A percentile compares a stretch with the other conserved stretches of the same genome.
Evolutionary conservation across 2,113 vertebrate genomes (phyloP).

Genomic region (Gallinago media): DNA sequence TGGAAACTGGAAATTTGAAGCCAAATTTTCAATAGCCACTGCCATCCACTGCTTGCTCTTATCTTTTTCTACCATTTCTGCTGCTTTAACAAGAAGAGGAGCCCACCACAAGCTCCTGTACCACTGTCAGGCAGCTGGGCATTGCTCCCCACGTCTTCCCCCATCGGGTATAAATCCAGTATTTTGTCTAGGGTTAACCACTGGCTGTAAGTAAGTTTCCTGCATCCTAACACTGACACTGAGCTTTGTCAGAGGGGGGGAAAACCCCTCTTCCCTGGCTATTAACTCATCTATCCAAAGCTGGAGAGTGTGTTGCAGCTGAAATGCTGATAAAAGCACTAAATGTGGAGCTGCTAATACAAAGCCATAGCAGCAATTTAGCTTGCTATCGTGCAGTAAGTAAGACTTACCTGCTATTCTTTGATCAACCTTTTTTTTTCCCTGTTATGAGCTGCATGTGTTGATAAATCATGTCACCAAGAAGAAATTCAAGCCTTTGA

Average conservation of each 20-base stretch:
- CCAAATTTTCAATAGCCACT: background rate
- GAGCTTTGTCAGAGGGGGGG: background rate
- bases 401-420: slow-evolving; percentile 61
- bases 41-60: background rate
- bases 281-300: background rate
- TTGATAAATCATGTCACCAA: slow-evolving; percentile 61
- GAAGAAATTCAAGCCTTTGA: slow-evolving; percentile 53
- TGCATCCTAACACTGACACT: background rate
- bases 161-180: background rate
- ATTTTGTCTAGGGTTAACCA: background rate
- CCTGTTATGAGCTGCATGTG: background rate
- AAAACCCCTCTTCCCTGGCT: background rate
- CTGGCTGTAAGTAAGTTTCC: background rate
- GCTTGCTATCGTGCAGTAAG: slow-evolving; percentile 10
- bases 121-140: rapidly evolving
- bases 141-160: background rate
- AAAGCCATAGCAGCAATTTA: slow-evolving; percentile 42
- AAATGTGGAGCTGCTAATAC: slow-evolving; percentile 34
- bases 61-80: background rate
- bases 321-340: slow-evolving; percentile 60
- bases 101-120: background rate
- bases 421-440: slow-evolving; percentile 53
- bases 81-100: background rate
- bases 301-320: background rate
- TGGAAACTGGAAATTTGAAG: background rate